Percentiles rank a stretch among this genome's conserved stretches.
These are phyloP conservation scores for Sclerodermus sp. DNA, from an alignment of 2,888 invertebrate genomes.

Conservation along the genomic window DNA sequence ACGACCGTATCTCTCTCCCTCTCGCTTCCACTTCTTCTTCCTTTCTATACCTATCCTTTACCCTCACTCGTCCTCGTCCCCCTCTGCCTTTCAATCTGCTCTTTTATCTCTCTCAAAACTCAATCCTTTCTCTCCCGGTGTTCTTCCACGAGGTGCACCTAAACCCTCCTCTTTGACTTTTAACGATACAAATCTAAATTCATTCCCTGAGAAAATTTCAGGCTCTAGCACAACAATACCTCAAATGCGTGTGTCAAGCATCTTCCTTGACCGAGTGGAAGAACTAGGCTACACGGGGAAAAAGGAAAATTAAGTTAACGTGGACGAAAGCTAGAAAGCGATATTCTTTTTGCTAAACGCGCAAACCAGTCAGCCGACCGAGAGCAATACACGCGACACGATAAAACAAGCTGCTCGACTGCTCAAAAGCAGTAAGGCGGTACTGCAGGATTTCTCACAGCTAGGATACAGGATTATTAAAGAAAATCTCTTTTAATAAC, in stretches of 20 bases:
- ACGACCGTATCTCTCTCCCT: slow-evolving; percentile 38
- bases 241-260: too few relatives aligned
- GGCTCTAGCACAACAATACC: too few relatives aligned
- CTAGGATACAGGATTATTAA: too few relatives aligned
- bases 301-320: background rate
- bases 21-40: slow-evolving; percentile 8
- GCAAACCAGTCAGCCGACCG: slow-evolving; percentile 16
- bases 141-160: slow-evolving; percentile 18
- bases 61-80: background rate
- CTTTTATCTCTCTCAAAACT: slow-evolving; percentile 11
- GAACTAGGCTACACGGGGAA: background rate
- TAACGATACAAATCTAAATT: slow-evolving; percentile 11
- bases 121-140: slow-evolving; percentile 34
- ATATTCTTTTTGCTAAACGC: slow-evolving; percentile 27
- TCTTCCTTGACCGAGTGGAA: too few relatives aligned
- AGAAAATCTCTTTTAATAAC: too few relatives aligned
- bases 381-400: too few relatives aligned
- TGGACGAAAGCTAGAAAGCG: slow-evolving; percentile 32
- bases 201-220: too few relatives aligned
- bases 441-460: too few relatives aligned
- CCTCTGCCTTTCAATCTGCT: slow-evolving; percentile 4
- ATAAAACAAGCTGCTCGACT: too few relatives aligned
- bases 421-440: too few relatives aligned
- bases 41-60: background rate
- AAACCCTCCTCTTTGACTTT: slow-evolving; percentile 16